These are phyloP conservation scores for Fulmarus glacialis DNA, from an alignment of 2,113 vertebrate species.

Conservation along the genomic window DNA sequence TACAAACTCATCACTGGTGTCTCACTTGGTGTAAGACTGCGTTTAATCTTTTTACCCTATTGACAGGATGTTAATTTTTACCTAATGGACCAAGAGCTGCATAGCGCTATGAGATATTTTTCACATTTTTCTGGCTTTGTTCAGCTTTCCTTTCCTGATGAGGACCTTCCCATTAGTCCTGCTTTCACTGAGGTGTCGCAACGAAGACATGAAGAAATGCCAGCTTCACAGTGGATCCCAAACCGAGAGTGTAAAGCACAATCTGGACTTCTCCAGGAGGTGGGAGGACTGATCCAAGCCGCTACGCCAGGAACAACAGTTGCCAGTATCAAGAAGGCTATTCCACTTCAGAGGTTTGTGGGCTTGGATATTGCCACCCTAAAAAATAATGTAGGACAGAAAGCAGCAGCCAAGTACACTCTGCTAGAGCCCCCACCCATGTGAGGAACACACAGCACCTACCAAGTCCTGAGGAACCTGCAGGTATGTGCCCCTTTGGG, in stretches of 20 bases:
- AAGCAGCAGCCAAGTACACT: not conserved
- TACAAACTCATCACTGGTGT: not conserved
- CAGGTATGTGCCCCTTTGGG: not conserved
- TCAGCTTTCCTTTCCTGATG: not conserved
- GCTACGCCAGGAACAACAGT: not conserved
- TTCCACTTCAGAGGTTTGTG: not conserved
- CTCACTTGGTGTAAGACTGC: not conserved
- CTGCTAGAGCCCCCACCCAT: too few relatives aligned
- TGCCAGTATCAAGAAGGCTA: not conserved
- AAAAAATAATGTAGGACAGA: not conserved
- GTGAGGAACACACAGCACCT: not conserved
- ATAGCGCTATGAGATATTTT: not conserved
- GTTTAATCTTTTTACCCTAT: not conserved
- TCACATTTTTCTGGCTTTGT: not conserved
- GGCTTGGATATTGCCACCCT: not conserved
- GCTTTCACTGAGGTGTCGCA: not conserved
- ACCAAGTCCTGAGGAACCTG: not conserved
- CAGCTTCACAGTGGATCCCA: not conserved
- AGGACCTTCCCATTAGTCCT: not conserved
- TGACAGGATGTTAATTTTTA: slow-evolving; percentile 17
- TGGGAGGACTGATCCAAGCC: not conserved
- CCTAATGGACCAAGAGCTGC: not conserved
- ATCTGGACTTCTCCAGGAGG: not conserved
- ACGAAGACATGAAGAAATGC: not conserved
- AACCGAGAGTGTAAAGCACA: not conserved